Base-by-base conservation (phyloP, 2,888 invertebrate species). In the Dolichopus griseipennis region DNA sequence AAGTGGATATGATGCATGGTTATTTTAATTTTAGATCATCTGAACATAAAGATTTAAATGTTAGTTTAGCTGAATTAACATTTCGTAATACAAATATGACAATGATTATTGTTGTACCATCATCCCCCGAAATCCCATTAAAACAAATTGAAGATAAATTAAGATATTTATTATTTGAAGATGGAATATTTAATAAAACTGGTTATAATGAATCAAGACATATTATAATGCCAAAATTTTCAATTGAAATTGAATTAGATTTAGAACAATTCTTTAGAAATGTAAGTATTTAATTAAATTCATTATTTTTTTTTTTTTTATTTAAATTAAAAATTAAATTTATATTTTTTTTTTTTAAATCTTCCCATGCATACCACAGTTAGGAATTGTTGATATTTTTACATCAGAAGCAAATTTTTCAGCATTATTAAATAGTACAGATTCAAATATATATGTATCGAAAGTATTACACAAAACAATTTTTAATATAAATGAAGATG, bases 401-500 rank as follows among this genome's bases (percentile, higher is more conserved):
- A 72, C 77, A 5, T 37, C 73, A 0, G 4, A 69, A 0, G 33
- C 90, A 0, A 85, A 92, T 71, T 86, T 93, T 73, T 83, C 83
- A 10, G 87, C 87, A 12, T 82, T 93, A 68, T 77, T 89, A 41
- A 81, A 85, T 61, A 68, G 65, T 73, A 72, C 15, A 2, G 74
- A 21, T 81, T 83, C 72, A 70, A 37, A 2, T 5, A 73, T 7
- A n/a, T 78, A 76, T 68, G 89, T 94, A 0, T 88, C 88, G 43
- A 86, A 89, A 73, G 90, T 90, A 1, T 78, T 93, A 1, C 94
- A 95, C 78, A 94, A 94, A 78, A 91, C 93, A 0, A 92, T 90
- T 76, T 90, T 95, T 73, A 91, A 93, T 76, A 92, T 94, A 0
- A 91, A 92, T 78, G 95, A 95, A 77, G 89, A 92, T 77, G 94